These are phyloP conservation scores for Halocynthia roretzi DNA, from an alignment of 23 tunicate genomes.

Conservation along the genomic window DNA sequence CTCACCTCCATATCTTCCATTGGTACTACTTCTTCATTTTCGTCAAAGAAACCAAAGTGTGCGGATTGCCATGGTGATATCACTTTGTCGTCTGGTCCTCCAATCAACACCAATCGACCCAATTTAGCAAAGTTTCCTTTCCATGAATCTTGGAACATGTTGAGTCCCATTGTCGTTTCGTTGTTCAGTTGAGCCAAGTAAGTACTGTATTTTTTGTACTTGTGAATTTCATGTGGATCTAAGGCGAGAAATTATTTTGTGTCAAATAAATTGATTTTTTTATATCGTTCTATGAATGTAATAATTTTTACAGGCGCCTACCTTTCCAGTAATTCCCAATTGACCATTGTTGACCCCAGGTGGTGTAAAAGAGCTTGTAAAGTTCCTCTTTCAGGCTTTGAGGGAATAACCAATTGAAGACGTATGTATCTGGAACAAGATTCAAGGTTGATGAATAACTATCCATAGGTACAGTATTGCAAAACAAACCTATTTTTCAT, in stretches of 20 bases:
- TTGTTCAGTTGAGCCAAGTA: slow-evolving; percentile 79
- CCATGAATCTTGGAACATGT: slow-evolving; percentile 33
- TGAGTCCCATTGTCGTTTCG: slow-evolving; percentile 28
- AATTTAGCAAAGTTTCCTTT: slow-evolving; percentile 44
- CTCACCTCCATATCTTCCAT: slow-evolving; percentile 52
- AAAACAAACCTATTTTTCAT: too few relatives aligned
- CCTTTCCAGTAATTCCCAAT: slow-evolving; percentile 98
- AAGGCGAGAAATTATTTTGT: too few relatives aligned
- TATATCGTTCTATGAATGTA: too few relatives aligned
- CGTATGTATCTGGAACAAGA: slow-evolving; percentile 57
- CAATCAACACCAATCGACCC: slow-evolving; percentile 55
- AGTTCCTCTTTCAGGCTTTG: slow-evolving; percentile 41
- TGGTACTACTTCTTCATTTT: slow-evolving; percentile 38
- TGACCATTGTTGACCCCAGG: slow-evolving; percentile 59
- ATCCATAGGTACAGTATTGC: too few relatives aligned
- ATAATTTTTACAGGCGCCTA: background rate
- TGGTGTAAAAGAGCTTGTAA: slow-evolving; percentile 65
- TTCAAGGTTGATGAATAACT: background rate
- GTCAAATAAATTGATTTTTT: too few relatives aligned
- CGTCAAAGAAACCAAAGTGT: slow-evolving; percentile 56
- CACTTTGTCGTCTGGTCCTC: slow-evolving; percentile 95
- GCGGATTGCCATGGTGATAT: slow-evolving; percentile 96
- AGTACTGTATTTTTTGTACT: slow-evolving; percentile 47
- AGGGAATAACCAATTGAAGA: slow-evolving; percentile 57
- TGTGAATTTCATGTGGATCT: slow-evolving; percentile 72